Evolutionary conservation across 2,888 invertebrate genomes (phyloP).

Genomic region (Octonoba sinensis): DNA sequence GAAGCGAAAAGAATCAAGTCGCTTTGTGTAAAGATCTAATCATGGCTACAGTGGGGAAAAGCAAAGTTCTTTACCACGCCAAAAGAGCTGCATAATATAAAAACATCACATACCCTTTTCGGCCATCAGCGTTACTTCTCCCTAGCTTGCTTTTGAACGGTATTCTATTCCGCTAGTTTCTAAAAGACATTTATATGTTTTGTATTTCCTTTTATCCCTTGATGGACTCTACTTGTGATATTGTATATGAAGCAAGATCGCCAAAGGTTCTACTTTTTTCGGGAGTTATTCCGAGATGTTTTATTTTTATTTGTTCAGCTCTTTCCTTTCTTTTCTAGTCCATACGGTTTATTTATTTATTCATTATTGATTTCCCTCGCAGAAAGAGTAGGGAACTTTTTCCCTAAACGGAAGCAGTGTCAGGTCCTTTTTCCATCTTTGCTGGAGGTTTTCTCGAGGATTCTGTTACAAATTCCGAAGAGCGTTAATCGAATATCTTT

Average conservation of each 20-base stretch:
- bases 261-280: slow-evolving; percentile 37
- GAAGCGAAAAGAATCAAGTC: too few species aligned
- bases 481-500: too few species aligned
- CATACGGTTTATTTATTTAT: slow-evolving; percentile 31
- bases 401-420: slow-evolving; percentile 17
- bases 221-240: slow-evolving; percentile 38
- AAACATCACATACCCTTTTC: slow-evolving; percentile 7
- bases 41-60: too few species aligned
- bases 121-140: background rate
- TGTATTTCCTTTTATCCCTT: slow-evolving; percentile 36
- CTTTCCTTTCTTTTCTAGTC: slow-evolving; percentile 10
- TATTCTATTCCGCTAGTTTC: slow-evolving; percentile 13
- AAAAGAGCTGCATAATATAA: background rate
- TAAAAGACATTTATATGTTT: slow-evolving; percentile 16
- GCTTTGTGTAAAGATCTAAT: too few species aligned
- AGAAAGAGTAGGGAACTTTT: slow-evolving; percentile 21
- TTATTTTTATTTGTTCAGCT: too few species aligned
- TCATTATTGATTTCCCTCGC: slow-evolving; percentile 54
- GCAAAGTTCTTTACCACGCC: too few species aligned
- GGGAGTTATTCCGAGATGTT: background rate
- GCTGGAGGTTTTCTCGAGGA: slow-evolving; percentile 9
- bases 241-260: slow-evolving; percentile 43
- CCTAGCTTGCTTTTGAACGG: background rate
- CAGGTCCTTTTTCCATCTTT: slow-evolving; percentile 26
- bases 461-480: too few species aligned